Evolutionary conservation across 2,888 invertebrate species (phyloP), one percentile per base, ranked within the genome.

Genomic region (Glomeris marginata): DNA sequence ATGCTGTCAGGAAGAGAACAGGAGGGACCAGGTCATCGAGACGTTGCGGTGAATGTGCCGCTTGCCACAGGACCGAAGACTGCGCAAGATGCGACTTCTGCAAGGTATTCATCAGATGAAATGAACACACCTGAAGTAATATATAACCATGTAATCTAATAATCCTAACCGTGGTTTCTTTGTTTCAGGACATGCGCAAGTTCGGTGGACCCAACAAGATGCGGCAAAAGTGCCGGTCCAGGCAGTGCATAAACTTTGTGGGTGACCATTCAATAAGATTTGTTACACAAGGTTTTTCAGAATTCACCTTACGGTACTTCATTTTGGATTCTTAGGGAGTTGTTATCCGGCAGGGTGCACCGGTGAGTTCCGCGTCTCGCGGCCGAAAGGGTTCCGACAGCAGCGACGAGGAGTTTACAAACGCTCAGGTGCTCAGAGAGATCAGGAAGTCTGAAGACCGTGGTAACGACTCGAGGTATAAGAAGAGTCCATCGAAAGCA

Each of bases 21-120:
- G 50, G 47, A 52, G 56, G 53, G 55, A 35, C 46, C 44, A 42
- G 45, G 45, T 43, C 34, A 15, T 48, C 38, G 20, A 54, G 67
- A 21, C 53, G 77, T 49, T 86, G 85, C 63, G 84, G 84, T 0
- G 75, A 77, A 52, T 87, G 86, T 63, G 77, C 76, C 56, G 81
- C 82, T 1, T 87, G 86, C 61, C 69, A 76, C 40, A 69, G 77
- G 49, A 73, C 68, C 1, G 78, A 79, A 58, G 79, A 82, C 62
- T 83, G 83, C 65, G 80, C 78, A 1, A 69, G 75, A 58, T 83
- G 82, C 63, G 79, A 80, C 50, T 67, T 66, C 54, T 72, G 72
- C 59, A 68, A 69, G 60, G 68, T 46, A 38, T 11, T 3, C 16
- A 5, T 3, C 5, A 11, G 3, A 42, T 16, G 21, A 3, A 42